A percentile compares a stretch with the other conserved stretches of the same genome.
Conservation (phyloP, 2,113 vertebrate species). For the Scolopax mira region DNA sequence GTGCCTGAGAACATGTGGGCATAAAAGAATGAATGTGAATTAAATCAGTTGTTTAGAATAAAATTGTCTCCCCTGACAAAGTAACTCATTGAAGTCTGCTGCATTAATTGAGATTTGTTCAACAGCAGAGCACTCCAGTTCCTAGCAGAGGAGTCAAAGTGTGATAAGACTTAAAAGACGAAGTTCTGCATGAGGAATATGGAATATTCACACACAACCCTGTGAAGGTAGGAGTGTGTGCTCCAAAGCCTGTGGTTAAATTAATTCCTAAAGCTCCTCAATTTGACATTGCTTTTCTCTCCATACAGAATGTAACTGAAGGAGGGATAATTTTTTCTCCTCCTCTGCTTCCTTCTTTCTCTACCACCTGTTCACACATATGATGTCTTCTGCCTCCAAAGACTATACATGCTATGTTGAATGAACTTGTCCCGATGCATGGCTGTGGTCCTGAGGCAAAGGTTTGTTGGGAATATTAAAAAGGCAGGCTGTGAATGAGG, state of each 20-base stretch:
- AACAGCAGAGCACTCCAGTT: not conserved
- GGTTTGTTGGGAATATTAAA: not conserved
- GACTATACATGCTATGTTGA: not conserved
- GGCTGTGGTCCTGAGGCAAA: not conserved
- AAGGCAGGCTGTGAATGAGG: not conserved
- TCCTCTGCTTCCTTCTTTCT: slow-evolving; percentile 39
- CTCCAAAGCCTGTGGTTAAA: slow-evolving; percentile 12
- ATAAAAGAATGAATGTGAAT: not conserved
- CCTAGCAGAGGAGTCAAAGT: not conserved
- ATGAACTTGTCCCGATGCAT: not conserved
- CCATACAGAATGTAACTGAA: slow-evolving; percentile 19
- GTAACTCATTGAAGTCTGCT: not conserved
- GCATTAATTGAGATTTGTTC: not conserved
- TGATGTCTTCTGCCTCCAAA: slow-evolving; percentile 13
- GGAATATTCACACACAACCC: not conserved
- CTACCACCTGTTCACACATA: slow-evolving; percentile 35
- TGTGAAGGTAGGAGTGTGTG: not conserved
- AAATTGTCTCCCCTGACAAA: not conserved
- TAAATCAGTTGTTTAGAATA: not conserved
- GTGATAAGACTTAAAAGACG: not conserved
- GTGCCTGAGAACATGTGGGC: not conserved
- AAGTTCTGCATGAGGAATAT: not conserved
- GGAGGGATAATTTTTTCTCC: slow-evolving; percentile 43
- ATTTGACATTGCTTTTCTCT: slow-evolving; percentile 24
- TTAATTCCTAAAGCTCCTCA: slow-evolving; percentile 41